Base-by-base conservation (phyloP, 2,113 vertebrate genomes). In the Haplochromis vanheusdeni region DNA sequence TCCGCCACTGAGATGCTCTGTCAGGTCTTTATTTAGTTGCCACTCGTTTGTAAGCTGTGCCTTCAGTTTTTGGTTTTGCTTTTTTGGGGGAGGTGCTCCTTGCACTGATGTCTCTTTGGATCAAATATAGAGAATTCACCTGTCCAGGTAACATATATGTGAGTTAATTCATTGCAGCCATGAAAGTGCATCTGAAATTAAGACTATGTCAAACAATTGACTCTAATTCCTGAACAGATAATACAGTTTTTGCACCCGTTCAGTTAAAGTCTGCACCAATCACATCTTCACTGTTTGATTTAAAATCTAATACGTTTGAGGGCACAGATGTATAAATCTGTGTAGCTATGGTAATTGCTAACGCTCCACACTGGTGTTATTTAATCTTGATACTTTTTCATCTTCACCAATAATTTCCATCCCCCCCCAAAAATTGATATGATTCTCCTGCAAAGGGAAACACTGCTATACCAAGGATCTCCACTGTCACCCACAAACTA, bases 401-500 rank as follows among this genome's bases (percentile, higher is more conserved):
- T 73, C 14, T 73, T 26, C 2, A 73, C 7, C 21, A 21, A 21
- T 21, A 21, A 21, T 21, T 21, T 21, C 21, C 62, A 45, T 35
- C 33, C 33, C 21, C 35, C 6, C 4, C 2, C 0, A 14, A 40
- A 31, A 10, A 60, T 4, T 9, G 0, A 68, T 21, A 40, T 70
- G 37, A 70, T 70, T 23, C 7, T 23, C 13, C 21, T 75, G 40
- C 23, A 45, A 17, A 45, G 13, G 40, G 68, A 75, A 75, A 47
- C 21, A 17, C 37, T 73, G 37, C 13, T 73, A 17, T 45, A 73
- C 40, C 68, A 1, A 73, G 42, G 40, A 73, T 40, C 9, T 11
- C 68, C 13, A 73, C 23, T 75, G 68, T 47, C 40, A 75, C 28
- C 40, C 70, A 47, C 42, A 75, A 75, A 75, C 70, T 75, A 82